phyloP scores from a whole-genome alignment of 1,140 invertebrate species.

The Drosophila ficusphila region DNA sequence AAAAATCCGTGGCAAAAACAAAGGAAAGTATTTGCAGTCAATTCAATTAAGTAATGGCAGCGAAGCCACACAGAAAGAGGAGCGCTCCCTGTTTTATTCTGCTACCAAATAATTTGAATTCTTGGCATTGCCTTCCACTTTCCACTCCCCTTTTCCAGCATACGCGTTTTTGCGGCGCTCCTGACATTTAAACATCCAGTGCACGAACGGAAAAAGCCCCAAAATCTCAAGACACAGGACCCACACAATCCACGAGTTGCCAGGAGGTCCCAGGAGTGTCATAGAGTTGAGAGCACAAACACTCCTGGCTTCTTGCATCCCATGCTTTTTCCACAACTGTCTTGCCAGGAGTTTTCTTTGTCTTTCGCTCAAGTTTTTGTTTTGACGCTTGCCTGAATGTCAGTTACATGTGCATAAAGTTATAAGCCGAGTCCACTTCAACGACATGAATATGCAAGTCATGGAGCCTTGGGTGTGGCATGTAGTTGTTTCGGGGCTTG shows the following conservation, averaged over 20 bases:
- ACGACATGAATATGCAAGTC: slow-evolving; percentile 42
- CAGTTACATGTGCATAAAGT: slow-evolving; percentile 69
- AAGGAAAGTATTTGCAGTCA: slow-evolving; percentile 71
- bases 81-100: slow-evolving; percentile 18
- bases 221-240: slow-evolving; percentile 16
- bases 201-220: slow-evolving; percentile 37
- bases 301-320: slow-evolving; percentile 40
- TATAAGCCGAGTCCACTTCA: slow-evolving; percentile 58
- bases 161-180: slow-evolving; percentile 22
- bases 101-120: slow-evolving; percentile 72
- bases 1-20: slow-evolving; percentile 47
- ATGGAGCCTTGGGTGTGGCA: slow-evolving; percentile 16
- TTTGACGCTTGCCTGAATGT: slow-evolving; percentile 62
- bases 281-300: slow-evolving; percentile 42
- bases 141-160: background rate
- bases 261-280: slow-evolving; percentile 40
- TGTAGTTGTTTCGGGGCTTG: background rate
- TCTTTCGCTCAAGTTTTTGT: slow-evolving; percentile 52
- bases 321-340: slow-evolving; percentile 23
- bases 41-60: slow-evolving; percentile 76
- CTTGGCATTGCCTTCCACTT: slow-evolving; percentile 45
- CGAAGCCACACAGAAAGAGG: slow-evolving; percentile 22
- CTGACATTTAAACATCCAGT: slow-evolving; percentile 53
- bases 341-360: slow-evolving; percentile 40
- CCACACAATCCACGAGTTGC: slow-evolving; percentile 21